Base-by-base conservation (phyloP, 2,113 vertebrate genomes). In the Morphnarchus princeps region DNA sequence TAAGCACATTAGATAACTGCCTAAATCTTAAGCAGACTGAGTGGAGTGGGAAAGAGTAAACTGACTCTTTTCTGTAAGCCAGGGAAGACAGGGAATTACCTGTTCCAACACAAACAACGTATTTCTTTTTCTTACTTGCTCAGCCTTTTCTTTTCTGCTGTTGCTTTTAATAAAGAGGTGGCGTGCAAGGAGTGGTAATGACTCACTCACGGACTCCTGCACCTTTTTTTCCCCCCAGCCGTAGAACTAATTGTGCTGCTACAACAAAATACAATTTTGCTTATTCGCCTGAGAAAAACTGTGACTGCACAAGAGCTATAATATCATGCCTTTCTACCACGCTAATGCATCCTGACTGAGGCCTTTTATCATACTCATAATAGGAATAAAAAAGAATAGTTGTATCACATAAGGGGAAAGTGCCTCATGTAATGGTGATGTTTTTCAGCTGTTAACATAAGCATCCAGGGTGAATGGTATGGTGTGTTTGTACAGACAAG, bases 121-220 rank as follows among this genome's bases (percentile, higher is more conserved):
- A 11, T 58, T 63, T 73, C 31, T 38, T 54, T 58, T 28, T 45
- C 17, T 59, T 42, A 21, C 52, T 65, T 63, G 19, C 31, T 91
- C 54, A 82, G 38, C 40, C 38, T 73, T 86, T 90, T 47, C 62
- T 49, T 50, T 71, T 40, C 38, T 78, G 18, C 58, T 49, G 38
- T 25, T 73, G 45, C n/a, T 79, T 49, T 20, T 40, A 38, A 55
- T 11, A 57, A 49, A 52, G 31, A 63, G 26, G 20, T 50, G 34
- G 16, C 1, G 3, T 18, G 11, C 22, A 20, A 66, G 28, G 57
- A 36, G 25, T 7, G 16, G 47, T 13, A 34, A 31, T 1, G 1
- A 17, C 31, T 67, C 61, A 3, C 12, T 32, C 32, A 16, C 11
- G 28, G 52, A 20, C 34, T 82, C 31, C 63, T 40, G 17, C 25